phyloP scores from a whole-genome alignment of 53 echinoderm and acorn worm genomes.

The Arbacia lixula region DNA sequence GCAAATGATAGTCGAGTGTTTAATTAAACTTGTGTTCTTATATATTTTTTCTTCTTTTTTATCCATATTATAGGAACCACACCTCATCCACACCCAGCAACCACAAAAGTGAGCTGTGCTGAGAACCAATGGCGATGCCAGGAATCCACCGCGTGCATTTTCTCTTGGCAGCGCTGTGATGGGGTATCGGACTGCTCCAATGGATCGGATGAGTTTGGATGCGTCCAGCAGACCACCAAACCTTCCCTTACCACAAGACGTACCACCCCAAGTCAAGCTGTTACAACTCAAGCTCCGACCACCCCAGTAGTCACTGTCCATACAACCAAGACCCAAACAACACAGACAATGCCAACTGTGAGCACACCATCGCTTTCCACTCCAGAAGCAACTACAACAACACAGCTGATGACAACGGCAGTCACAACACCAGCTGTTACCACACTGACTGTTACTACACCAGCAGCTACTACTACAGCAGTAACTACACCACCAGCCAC shows the following conservation, averaged over 20 bases:
- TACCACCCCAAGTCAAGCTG: constrained; percentile 9
- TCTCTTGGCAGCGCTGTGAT: constrained; percentile 68
- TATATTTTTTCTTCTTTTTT: constrained; percentile 1
- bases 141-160: constrained; percentile 58
- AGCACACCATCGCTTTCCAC: constrained; percentile 51
- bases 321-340: constrained; percentile 9
- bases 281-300: constrained; percentile 34
- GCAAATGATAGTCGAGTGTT: neutral
- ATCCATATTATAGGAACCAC: constrained; percentile 83
- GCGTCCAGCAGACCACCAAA: constrained; percentile 67
- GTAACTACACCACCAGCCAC: constrained; percentile 24
- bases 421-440: constrained; percentile 35
- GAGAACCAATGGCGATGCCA: constrained; percentile 79
- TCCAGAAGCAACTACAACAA: constrained; percentile 14
- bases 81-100: constrained; percentile 76
- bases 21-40: neutral
- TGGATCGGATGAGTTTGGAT: constrained; percentile 75
- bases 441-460: constrained; percentile 51
- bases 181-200: constrained; percentile 63
- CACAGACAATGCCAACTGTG: constrained; percentile 22
- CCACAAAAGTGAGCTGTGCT: constrained; percentile 67
- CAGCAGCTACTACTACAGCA: constrained; percentile 15
- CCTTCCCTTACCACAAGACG: neutral
- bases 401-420: constrained; percentile 1
- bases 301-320: constrained; percentile 8